Conservation (phyloP, 2,797 vertebrate species). For the Pantherophis alleghaniensis region DNA sequence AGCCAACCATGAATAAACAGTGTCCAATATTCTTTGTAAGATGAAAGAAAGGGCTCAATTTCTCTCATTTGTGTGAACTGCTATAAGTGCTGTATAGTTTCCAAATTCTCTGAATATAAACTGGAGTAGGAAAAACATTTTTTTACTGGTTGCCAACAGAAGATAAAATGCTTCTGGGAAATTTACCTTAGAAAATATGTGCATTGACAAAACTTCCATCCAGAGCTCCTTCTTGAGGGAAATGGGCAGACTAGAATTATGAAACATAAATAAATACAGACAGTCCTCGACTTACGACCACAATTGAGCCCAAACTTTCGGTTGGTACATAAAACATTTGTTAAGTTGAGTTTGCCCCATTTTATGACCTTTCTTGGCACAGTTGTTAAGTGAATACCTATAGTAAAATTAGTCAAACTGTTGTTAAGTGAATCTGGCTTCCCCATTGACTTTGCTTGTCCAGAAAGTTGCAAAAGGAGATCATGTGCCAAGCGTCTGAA, state of each 20-base stretch:
- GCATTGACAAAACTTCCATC: neutral
- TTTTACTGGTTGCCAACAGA: slow-evolving; percentile 30
- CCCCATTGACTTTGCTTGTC: too few relatives aligned
- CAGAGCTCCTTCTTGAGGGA: neutral
- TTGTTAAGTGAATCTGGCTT: too few relatives aligned
- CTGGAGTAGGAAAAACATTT: slow-evolving; percentile 16
- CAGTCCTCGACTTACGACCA: neutral
- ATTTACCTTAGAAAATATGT: neutral
- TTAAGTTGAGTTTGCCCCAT: too few relatives aligned
- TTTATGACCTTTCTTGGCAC: too few relatives aligned
- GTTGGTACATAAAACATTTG: too few relatives aligned
- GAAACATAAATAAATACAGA: neutral
- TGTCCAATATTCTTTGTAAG: slow-evolving; percentile 1
- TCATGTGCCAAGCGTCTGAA: too few relatives aligned
- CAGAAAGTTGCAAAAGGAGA: too few relatives aligned
- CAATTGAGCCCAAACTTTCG: too few relatives aligned
- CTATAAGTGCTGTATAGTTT: neutral
- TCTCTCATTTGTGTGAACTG: slow-evolving; percentile 9
- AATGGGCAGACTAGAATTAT: neutral
- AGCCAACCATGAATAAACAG: neutral
- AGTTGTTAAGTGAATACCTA: too few relatives aligned
- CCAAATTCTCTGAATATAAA: slow-evolving; percentile 22
- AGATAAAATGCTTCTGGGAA: slow-evolving; percentile 15
- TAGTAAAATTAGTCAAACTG: too few relatives aligned
- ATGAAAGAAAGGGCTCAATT: slow-evolving; percentile 11